Base-by-base conservation (phyloP, 2,113 vertebrate species). In the Coregonus clupeaformis region DNA sequence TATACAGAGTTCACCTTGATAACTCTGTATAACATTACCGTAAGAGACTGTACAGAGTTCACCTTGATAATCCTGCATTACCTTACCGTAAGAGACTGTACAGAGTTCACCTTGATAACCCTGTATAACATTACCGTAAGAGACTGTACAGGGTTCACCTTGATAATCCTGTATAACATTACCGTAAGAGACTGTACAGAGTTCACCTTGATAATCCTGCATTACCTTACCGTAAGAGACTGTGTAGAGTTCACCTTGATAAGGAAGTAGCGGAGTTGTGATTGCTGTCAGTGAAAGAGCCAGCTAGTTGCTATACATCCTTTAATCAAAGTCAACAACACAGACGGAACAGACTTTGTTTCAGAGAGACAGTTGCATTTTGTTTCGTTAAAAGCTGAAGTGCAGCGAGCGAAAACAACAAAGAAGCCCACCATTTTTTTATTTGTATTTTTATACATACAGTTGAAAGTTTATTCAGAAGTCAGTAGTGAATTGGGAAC, bases 401-500 rank as follows among this genome's bases (percentile, higher is more conserved):
- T 3, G 52, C 13, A 13, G 12, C 3, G 36, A 11, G 36, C 2
- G 9, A 52, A 67, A 82, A n/a, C n/a, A 80, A 82, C 60, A 81
- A 89, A 69, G 77, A 85, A 29, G 69, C 72, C 77, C 29, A 73
- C 42, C 68, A 69, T 1, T 24, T 64, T 65, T 49, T 76, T 78
- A 70, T 59, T 60, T 75, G n/a, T n/a, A n/a, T n/a, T 78, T 86
- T 91, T 92, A 93, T 89, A 88, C 88, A 90, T 88, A 91, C 82
- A 89, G 73, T 87, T 86, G 65, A 89, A 85, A 86, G 86, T 94
- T 94, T 93, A 93, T 93, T 94, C 86, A 79, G 76, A 90, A 88
- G 88, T 93, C 93, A 94, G 93, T 94, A 94, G 93, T 93, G 92
- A 91, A 92, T 84, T 82, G 89, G 80, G 82, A 91, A 89, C 78